Percentiles rank a stretch among this genome's conserved stretches.
These are phyloP conservation scores for Eidolon dupreanum DNA, from an alignment of 2,797 vertebrate species.

Conservation along the genomic window DNA sequence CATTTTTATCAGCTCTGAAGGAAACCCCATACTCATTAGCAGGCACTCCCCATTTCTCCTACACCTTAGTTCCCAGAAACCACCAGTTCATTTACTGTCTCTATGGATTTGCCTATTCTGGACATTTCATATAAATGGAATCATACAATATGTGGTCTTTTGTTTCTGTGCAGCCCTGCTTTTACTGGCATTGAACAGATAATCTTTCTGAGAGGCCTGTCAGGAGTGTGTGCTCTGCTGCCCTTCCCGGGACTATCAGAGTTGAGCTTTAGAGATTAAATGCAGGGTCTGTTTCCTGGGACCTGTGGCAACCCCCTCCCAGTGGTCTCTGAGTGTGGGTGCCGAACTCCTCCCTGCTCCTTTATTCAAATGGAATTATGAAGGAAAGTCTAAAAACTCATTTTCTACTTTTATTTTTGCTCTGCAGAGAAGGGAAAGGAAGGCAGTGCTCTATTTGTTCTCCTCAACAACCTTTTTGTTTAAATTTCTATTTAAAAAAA, in stretches of 20 bases:
- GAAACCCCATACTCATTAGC: background rate
- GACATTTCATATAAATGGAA: background rate
- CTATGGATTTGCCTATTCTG: background rate
- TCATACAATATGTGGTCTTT: background rate
- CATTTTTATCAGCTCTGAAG: background rate
- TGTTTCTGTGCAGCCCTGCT: background rate
- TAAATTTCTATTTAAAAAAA: slow-evolving; percentile 10
- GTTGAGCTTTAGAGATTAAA: background rate
- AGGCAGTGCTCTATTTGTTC: background rate
- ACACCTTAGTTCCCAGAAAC: background rate
- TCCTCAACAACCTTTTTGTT: background rate
- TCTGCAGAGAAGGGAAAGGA: background rate
- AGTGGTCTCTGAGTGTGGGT: background rate
- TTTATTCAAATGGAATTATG: background rate
- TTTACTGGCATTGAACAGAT: background rate
- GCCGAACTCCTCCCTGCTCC: background rate
- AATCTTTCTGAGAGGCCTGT: background rate
- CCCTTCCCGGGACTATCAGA: background rate
- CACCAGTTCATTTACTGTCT: background rate
- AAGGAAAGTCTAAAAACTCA: background rate
- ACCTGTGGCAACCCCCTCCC: background rate
- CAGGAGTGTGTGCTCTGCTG: background rate
- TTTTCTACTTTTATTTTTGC: slow-evolving; percentile 30
- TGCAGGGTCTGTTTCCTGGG: background rate
- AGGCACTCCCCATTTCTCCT: background rate